These are phyloP conservation scores for Pseudorhiza aurosa DNA, from an alignment of 30 jellyfish, hydroid and myxozoan genomes.

Conservation along the genomic window DNA sequence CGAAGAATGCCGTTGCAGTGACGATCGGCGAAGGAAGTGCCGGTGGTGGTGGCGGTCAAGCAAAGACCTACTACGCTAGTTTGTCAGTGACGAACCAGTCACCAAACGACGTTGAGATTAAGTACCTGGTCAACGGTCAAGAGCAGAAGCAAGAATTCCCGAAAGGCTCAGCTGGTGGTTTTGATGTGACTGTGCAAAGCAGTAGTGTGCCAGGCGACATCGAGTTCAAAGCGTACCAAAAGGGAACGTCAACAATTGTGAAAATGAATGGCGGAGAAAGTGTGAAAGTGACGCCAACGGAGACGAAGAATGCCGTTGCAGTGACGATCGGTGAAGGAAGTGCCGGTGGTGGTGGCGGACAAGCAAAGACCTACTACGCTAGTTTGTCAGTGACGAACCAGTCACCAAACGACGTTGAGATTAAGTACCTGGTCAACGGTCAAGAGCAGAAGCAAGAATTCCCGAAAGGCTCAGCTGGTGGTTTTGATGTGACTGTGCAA, in stretches of 20 bases:
- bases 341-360: slow-evolving; percentile 32
- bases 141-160: slow-evolving; percentile 36
- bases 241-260: slow-evolving; percentile 44
- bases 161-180: slow-evolving; percentile 42
- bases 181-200: slow-evolving; percentile 3
- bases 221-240: slow-evolving; percentile 57
- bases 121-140: slow-evolving; percentile 16
- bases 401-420: slow-evolving; percentile 5
- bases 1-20: slow-evolving; percentile 49
- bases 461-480: slow-evolving; percentile 26
- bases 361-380: slow-evolving; percentile 41
- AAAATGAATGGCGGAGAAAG: slow-evolving; percentile 20
- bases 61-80: slow-evolving; percentile 27
- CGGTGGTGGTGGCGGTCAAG: slow-evolving; percentile 1
- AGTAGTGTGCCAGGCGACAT: slow-evolving; percentile 11
- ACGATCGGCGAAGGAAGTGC: slow-evolving; percentile 45
- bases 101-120: slow-evolving; percentile 19
- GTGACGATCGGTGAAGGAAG: slow-evolving; percentile 35
- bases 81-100: slow-evolving; percentile 32
- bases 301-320: slow-evolving; percentile 15
- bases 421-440: slow-evolving; percentile 26
- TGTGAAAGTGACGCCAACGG: slow-evolving; percentile 21
- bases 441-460: slow-evolving; percentile 37
- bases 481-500: slow-evolving; percentile 8
- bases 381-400: slow-evolving; percentile 32